These are phyloP conservation scores for Junonia oenone DNA, from an alignment of 2,888 invertebrate species.

Conservation along the genomic window DNA sequence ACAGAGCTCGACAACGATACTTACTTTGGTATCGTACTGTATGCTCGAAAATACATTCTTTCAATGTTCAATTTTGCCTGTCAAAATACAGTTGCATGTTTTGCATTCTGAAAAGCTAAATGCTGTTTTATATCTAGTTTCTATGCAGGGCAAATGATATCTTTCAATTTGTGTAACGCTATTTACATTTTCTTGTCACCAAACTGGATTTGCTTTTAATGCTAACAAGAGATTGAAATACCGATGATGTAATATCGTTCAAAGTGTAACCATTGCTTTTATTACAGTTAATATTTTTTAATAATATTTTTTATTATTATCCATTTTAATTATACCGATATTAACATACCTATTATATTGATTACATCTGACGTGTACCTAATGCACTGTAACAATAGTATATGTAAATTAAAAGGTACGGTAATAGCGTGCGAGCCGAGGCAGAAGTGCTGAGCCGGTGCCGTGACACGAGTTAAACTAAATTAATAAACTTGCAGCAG, in stretches of 20 bases:
- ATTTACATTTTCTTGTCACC: slow-evolving; percentile 27
- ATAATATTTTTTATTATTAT: background rate
- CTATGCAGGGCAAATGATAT: background rate
- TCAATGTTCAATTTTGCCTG: slow-evolving; percentile 15
- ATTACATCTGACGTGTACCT: slow-evolving; percentile 22
- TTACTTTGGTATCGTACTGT: slow-evolving; percentile 62
- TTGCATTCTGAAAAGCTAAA: background rate
- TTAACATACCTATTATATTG: background rate
- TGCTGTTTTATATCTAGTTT: background rate
- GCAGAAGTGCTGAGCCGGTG: slow-evolving; percentile 40
- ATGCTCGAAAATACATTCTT: slow-evolving; percentile 31
- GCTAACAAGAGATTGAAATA: slow-evolving; percentile 14
- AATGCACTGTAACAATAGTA: slow-evolving; percentile 37
- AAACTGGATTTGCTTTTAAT: slow-evolving; percentile 29
- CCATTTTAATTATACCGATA: background rate
- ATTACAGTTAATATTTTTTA: background rate
- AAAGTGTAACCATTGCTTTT: background rate
- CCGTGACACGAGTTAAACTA: slow-evolving; percentile 75
- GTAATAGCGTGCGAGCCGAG: slow-evolving; percentile 42
- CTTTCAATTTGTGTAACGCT: slow-evolving; percentile 8
- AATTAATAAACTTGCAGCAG: slow-evolving; percentile 78
- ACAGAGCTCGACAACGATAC: slow-evolving; percentile 69
- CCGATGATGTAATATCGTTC: slow-evolving; percentile 9
- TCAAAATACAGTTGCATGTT: background rate
- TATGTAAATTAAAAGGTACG: slow-evolving; percentile 56